phyloP scores from a whole-genome alignment of 2,797 vertebrate species.

The Sphenodon punctatus region DNA sequence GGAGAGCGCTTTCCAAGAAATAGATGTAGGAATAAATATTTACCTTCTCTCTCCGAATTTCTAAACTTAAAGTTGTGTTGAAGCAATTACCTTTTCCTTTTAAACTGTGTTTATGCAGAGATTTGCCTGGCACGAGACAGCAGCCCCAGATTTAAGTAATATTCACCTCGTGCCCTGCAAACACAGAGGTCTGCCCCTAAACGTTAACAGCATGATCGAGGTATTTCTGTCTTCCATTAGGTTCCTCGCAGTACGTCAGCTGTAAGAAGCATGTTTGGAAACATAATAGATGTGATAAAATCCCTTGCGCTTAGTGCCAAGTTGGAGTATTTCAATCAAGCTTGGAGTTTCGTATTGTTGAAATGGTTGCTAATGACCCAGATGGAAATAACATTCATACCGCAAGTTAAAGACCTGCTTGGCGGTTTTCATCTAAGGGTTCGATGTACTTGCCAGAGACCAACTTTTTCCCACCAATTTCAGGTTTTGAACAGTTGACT shows the following conservation, averaged over 20 bases:
- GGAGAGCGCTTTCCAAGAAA: slow-evolving; percentile 43
- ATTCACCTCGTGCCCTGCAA: not conserved
- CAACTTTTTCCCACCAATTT: not conserved
- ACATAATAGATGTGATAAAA: slow-evolving; percentile 5
- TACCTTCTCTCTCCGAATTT: slow-evolving; percentile 19
- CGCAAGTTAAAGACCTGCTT: slow-evolving; percentile 12
- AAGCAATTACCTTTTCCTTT: slow-evolving; percentile 43
- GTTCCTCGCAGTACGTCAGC: not conserved
- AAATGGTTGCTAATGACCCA: slow-evolving; percentile 30
- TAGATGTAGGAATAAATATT: slow-evolving; percentile 43
- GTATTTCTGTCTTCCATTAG: not conserved
- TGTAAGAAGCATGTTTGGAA: not conserved
- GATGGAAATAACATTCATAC: slow-evolving; percentile 38
- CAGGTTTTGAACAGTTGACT: slow-evolving; percentile 32
- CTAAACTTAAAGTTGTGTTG: not conserved
- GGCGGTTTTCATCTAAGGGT: slow-evolving; percentile 17
- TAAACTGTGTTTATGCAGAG: slow-evolving; percentile 36
- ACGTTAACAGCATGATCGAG: not conserved
- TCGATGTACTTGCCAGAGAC: slow-evolving; percentile 6
- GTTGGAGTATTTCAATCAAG: not conserved
- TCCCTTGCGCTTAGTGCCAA: not conserved
- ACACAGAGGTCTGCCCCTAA: not conserved
- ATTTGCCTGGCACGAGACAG: not conserved
- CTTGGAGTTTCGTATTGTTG: slow-evolving; percentile 15
- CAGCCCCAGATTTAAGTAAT: slow-evolving; percentile 5